These are phyloP conservation scores for Neoascia interrupta DNA, from an alignment of 2,888 invertebrate genomes.

Conservation along the genomic window DNA sequence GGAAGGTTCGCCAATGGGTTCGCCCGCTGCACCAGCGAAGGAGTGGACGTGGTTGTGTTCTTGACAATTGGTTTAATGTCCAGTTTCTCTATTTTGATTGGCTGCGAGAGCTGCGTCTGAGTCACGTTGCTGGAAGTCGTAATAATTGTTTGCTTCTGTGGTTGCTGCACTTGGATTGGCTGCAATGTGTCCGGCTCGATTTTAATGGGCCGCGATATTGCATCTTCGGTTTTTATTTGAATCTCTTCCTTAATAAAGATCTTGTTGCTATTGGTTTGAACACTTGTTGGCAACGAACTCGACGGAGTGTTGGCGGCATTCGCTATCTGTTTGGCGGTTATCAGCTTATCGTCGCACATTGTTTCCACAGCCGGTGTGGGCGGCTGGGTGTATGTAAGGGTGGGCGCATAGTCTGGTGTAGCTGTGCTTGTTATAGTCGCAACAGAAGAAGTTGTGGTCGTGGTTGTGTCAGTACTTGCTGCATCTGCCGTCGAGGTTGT, in stretches of 20 bases:
- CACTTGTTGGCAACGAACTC: slow-evolving; percentile 27
- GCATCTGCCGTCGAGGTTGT: slow-evolving; percentile 39
- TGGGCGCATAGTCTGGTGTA: slow-evolving; percentile 92
- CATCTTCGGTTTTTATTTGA: slow-evolving; percentile 77
- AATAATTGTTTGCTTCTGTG: slow-evolving; percentile 71
- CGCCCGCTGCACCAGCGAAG: slow-evolving; percentile 72
- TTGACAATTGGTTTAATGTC: slow-evolving; percentile 76
- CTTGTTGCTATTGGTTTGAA: slow-evolving; percentile 51
- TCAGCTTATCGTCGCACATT: slow-evolving; percentile 70
- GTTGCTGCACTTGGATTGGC: slow-evolving; percentile 72
- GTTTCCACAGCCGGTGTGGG: slow-evolving; percentile 75
- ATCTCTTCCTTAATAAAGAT: slow-evolving; percentile 76
- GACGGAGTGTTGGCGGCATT: slow-evolving; percentile 21
- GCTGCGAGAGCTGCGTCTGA: slow-evolving; percentile 58
- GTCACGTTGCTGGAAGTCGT: slow-evolving; percentile 40
- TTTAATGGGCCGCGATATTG: slow-evolving; percentile 76
- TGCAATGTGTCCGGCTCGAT: slow-evolving; percentile 73
- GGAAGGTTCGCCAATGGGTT: slow-evolving; percentile 77
- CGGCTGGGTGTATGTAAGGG: slow-evolving; percentile 84
- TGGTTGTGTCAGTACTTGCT: slow-evolving; percentile 73
- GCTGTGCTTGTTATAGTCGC: slow-evolving; percentile 77
- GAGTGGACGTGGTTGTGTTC: slow-evolving; percentile 69
- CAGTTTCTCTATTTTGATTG: slow-evolving; percentile 77
- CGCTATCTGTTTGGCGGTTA: slow-evolving; percentile 68
- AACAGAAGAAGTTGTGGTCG: slow-evolving; percentile 76